A percentile compares a stretch with the other conserved stretches of the same genome.
phyloP scores from a whole-genome alignment of 2,113 vertebrate genomes.

The Myiopsitta monachus region DNA sequence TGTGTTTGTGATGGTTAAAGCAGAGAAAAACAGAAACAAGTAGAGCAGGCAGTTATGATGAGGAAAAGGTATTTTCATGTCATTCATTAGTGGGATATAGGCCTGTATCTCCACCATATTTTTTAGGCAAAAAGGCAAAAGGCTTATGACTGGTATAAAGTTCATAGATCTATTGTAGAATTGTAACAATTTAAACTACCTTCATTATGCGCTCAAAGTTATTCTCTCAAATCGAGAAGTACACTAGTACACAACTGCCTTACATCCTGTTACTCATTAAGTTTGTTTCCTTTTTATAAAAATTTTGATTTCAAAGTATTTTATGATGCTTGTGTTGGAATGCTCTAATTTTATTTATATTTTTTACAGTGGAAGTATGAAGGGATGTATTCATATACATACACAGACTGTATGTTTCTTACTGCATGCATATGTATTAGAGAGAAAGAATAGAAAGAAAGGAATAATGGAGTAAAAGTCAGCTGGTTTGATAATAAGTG shows the following conservation, averaged over 20 bases:
- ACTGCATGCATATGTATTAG: not conserved
- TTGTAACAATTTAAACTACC: not conserved
- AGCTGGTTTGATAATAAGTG: not conserved
- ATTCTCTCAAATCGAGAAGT: not conserved
- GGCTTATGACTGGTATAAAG: not conserved
- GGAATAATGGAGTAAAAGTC: not conserved
- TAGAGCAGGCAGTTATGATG: not conserved
- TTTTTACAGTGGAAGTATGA: not conserved
- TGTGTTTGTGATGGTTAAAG: not conserved
- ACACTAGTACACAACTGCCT: not conserved
- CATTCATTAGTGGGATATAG: not conserved
- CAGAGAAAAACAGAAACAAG: not conserved
- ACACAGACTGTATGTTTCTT: not conserved
- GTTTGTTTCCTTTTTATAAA: not conserved
- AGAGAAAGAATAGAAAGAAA: not conserved
- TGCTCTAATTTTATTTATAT: not conserved
- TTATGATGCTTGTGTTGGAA: not conserved
- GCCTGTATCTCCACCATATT: not conserved
- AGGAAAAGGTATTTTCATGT: not conserved
- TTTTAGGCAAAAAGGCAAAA: not conserved
- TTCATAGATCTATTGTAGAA: not conserved
- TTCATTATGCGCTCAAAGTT: not conserved
- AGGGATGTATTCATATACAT: not conserved
- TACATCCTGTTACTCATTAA: not conserved
- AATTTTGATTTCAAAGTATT: not conserved